phyloP scores from a whole-genome alignment of 2,888 invertebrate genomes.

The Sarcophaga variegata region DNA sequence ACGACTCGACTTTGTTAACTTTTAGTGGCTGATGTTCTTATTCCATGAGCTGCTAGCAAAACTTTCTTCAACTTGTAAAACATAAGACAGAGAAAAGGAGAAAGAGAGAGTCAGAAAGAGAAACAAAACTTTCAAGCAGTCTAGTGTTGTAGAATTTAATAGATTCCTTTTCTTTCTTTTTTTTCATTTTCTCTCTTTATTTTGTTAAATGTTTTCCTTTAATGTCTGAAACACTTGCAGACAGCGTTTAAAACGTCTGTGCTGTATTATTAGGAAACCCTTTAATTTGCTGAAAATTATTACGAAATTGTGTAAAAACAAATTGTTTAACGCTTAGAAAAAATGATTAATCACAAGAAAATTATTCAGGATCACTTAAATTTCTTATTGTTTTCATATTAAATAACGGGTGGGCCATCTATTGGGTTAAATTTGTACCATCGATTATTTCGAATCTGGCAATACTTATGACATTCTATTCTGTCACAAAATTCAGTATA shows the following conservation, averaged over 20 bases:
- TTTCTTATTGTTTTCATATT: no score
- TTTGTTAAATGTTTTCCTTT: no score
- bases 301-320: no score
- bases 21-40: constrained; percentile 43
- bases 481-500: no score
- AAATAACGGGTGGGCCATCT: no score
- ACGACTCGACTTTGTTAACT: constrained; percentile 58
- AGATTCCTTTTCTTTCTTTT: not conserved
- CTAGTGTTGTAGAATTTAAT: constrained; percentile 16
- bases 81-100: not conserved
- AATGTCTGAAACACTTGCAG: constrained; percentile 20
- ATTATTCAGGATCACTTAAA: no score
- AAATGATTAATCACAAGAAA: no score
- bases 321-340: no score
- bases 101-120: not conserved
- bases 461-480: no score
- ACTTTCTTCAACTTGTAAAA: constrained; percentile 37
- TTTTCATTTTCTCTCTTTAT: not conserved
- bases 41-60: constrained; percentile 18
- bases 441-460: no score
- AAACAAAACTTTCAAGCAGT: constrained; percentile 32
- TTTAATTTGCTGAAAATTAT: no score
- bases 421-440: no score
- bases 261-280: not conserved
- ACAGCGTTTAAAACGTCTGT: not conserved